Base-by-base conservation (phyloP, 2,113 vertebrate species). In the Melospiza melodia region DNA sequence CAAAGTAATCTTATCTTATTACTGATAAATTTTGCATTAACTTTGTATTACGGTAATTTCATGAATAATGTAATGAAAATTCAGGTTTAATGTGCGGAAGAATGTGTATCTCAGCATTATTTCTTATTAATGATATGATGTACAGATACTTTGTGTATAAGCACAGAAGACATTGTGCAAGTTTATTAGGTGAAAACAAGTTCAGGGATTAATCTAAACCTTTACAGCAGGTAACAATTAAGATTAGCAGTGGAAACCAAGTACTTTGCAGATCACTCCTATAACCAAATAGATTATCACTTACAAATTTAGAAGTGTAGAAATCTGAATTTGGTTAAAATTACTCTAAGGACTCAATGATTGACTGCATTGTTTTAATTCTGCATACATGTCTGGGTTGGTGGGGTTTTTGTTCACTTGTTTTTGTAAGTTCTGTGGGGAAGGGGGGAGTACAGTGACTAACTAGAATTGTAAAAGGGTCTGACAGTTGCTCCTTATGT, bases 341-440 rank as follows among this genome's bases (percentile, higher is more conserved):
- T 44, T 58, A 20, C 22, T 85, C 6, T 88, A 16, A 48, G 15
- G 22, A n/a, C 18, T 74, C 9, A 2, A 18, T 49, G 51, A 21
- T 27, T 37, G 24, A 76, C 16, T 55, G 4, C 4, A 6, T 52
- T 73, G 25, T 52, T 77, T 86, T 80, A n/a, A 67, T 90, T 3
- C 6, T 43, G 11, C 12, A 23, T 62, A 12, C 14, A 2, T 43
- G 12, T 63, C 55, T 49, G 55, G 6, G 8, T 43, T 71, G 25
- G 1, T 59, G 54, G 22, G 1, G 2, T 1, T 22, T 51, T 55
- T 81, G 6, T 19, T 58, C 1, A 1, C 19, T 58, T 39, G 18
- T 16, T 86, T 23, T 49, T 44, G 27, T 41, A 35, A 15, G 5
- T 69, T 72, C 48, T 59, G 3, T 23, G 6, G 3, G 2, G 10